A percentile compares a stretch with the other conserved stretches of the same genome.
Evolutionary conservation across 2,113 vertebrate species (phyloP).

Genomic region (Empidonax alnorum): DNA sequence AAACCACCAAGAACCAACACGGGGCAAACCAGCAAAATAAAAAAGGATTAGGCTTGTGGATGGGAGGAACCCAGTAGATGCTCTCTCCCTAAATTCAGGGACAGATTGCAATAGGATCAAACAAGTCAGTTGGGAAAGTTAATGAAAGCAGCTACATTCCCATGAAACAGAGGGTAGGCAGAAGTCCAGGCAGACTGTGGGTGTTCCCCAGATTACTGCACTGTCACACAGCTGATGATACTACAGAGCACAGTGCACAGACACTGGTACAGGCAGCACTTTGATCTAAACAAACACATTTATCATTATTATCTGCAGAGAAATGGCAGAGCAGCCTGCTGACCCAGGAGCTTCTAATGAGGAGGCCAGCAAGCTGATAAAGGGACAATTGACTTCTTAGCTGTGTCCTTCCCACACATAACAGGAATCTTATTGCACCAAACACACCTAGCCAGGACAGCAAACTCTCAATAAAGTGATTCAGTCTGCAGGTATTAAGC

Average conservation of each 20-base stretch:
- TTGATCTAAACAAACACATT: not conserved
- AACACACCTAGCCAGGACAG: not conserved
- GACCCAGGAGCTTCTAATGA: not conserved
- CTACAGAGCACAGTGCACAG: fast-evolving
- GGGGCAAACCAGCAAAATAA: not conserved
- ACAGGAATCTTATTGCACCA: fast-evolving
- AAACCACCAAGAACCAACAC: fast-evolving
- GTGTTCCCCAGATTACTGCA: not conserved
- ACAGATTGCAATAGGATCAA: not conserved
- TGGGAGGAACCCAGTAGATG: not conserved
- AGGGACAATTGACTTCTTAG: not conserved
- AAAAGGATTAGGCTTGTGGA: not conserved
- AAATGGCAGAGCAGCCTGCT: not conserved
- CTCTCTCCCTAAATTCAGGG: not conserved
- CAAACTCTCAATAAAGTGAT: not conserved
- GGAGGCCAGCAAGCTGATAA: not conserved
- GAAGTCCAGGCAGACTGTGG: not conserved
- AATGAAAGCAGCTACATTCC: not conserved
- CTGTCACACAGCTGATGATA: not conserved
- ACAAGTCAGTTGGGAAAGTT: not conserved
- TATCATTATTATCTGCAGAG: not conserved
- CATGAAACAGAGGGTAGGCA: not conserved
- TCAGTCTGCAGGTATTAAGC: fast-evolving
- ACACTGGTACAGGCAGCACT: not conserved
- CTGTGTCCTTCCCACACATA: not conserved